A percentile compares a stretch with the other conserved stretches of the same genome.
These are phyloP conservation scores for Crocuta crocuta DNA, from an alignment of 2,113 vertebrate genomes.

Conservation along the genomic window DNA sequence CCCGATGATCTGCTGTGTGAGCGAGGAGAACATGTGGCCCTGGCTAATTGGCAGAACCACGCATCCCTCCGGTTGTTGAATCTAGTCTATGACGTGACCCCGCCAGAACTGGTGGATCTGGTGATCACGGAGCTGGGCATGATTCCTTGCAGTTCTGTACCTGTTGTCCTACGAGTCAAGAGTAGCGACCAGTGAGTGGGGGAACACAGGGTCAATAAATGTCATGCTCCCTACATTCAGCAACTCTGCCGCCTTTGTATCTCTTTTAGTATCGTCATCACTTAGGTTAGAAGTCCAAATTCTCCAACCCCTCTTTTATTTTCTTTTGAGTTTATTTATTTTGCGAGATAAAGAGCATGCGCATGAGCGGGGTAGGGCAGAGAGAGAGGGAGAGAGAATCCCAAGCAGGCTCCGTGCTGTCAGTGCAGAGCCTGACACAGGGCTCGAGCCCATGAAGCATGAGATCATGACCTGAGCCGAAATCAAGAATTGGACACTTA, in stretches of 20 bases:
- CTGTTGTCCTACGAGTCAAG: constrained; percentile 97
- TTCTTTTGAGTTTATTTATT: too few relatives aligned
- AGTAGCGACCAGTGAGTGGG: constrained; percentile 92
- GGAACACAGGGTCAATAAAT: constrained; percentile 73
- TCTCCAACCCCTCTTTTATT: neutral
- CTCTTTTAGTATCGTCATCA: neutral
- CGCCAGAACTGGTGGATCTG: constrained; percentile 96
- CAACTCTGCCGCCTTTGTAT: constrained; percentile 53
- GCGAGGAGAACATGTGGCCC: constrained; percentile 90
- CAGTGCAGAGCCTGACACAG: too few relatives aligned
- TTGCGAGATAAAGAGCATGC: too few relatives aligned
- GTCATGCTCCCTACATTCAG: neutral
- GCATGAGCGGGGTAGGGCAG: too few relatives aligned
- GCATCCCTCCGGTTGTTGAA: constrained; percentile 93
- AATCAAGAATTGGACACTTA: too few relatives aligned
- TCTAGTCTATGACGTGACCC: constrained; percentile 97
- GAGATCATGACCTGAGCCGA: too few relatives aligned
- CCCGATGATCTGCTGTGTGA: constrained; percentile 95
- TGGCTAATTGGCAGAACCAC: constrained; percentile 92
- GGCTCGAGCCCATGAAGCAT: too few relatives aligned
- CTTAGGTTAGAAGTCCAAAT: neutral
- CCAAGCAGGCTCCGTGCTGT: too few relatives aligned
- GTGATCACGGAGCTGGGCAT: constrained; percentile 99
- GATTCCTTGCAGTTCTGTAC: constrained; percentile 99
- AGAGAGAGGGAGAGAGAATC: too few relatives aligned